Conservation (phyloP, 2,797 vertebrate species). For the Gallirallus australis region DNA sequence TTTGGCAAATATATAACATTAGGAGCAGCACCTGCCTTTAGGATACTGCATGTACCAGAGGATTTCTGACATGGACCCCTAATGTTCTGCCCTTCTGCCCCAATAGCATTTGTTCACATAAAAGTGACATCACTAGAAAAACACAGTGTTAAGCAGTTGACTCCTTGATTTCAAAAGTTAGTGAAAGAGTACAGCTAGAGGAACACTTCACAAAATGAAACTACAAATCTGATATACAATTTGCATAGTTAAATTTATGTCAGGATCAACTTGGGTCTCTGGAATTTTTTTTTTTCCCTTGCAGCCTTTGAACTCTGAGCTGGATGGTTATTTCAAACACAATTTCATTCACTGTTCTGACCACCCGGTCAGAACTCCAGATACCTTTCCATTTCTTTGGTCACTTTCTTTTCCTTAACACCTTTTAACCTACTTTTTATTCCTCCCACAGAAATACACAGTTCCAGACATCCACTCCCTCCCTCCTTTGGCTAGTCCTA, state of each 20-base stretch:
- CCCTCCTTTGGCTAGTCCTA: background rate
- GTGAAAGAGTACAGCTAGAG: background rate
- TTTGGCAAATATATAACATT: background rate
- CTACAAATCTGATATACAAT: background rate
- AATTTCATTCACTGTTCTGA: background rate
- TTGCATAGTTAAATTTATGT: slow-evolving; percentile 43
- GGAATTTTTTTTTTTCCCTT: background rate
- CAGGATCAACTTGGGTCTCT: background rate
- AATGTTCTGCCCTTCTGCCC: background rate
- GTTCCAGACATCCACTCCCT: background rate
- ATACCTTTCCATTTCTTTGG: background rate
- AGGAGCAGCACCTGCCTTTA: background rate
- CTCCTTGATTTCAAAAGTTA: background rate
- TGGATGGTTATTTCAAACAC: background rate
- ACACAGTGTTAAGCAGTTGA: background rate
- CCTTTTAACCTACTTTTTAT: background rate
- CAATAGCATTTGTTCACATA: background rate
- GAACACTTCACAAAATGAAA: background rate
- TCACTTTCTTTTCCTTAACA: background rate
- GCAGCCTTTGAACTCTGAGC: background rate
- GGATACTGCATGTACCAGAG: background rate
- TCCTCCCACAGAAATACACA: background rate
- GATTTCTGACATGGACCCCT: background rate
- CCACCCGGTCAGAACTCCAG: background rate
- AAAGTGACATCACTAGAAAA: background rate